Base-by-base conservation (phyloP, 2,797 vertebrate genomes). In the Sebastes glaucus region DNA sequence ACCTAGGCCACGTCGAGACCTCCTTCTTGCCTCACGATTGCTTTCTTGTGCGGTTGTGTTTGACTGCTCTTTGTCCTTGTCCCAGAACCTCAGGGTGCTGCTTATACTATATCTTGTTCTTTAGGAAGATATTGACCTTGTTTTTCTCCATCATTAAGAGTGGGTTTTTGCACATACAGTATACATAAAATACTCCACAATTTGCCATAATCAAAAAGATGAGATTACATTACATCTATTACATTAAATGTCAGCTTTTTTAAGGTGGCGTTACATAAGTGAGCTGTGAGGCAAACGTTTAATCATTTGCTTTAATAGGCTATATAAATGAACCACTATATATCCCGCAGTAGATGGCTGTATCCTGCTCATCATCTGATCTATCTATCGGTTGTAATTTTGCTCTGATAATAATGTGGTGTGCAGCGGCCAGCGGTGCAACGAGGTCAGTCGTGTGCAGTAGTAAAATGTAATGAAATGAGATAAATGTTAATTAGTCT, bases 401-500 rank as follows among this genome's bases (percentile, higher is more conserved):
- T 35, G n/a, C 63, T 78, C 57, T 68, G 18, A 75, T 87, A 65
- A 76, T 81, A 74, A 84, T 62, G 27, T 64, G 66, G 16, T 38
- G 60, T 46, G 33, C 82, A 70, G 42, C 77, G 65, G 2, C 65
- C 35, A 60, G 86, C 62, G 18, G 80, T 80, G 79, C 68, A 53
- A 20, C 42, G 7, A 84, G 78, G 82, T 81, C 83, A 80, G 65
- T 56, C n/a, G 20, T 82, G 71, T 79, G 67, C 59, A 60, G 42
- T 86, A 78, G 62, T 71, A 61, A 80, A 80, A 89, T 81, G 60
- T 85, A 84, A 90, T 77, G 62, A 80, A 88, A 84, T 86, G 42
- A 80, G 71, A 89, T 88, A 68, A 83, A 86, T 85, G 74, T 75
- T 87, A 83, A 87, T 91, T 89, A 82, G 66, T 77, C 49, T 16